A percentile compares a stretch with the other conserved stretches of the same genome.
These are phyloP conservation scores for Actenoides lindsayi DNA, from an alignment of 2,113 vertebrate genomes.

Conservation along the genomic window DNA sequence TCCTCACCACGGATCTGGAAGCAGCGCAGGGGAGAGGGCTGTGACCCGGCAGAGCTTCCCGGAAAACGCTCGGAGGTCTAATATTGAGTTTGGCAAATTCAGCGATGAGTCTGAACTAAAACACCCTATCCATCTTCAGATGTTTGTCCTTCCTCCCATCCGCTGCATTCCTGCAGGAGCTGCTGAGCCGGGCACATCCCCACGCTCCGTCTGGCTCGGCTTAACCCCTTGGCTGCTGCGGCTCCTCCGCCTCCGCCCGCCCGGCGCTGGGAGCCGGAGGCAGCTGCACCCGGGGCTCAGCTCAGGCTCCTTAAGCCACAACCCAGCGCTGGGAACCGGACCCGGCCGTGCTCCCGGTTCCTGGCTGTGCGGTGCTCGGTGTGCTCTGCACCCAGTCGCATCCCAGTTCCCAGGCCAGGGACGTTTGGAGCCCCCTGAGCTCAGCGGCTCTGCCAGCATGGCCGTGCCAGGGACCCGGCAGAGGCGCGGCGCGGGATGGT, in stretches of 20 bases:
- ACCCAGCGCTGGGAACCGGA: accelerated
- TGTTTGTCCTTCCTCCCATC: conserved; percentile 39
- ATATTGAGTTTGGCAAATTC: background rate
- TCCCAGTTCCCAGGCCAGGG: background rate
- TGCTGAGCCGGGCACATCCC: background rate
- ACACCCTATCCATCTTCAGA: background rate
- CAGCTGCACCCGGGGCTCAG: background rate
- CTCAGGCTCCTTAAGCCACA: background rate
- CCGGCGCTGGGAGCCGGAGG: accelerated
- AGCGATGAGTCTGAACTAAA: background rate
- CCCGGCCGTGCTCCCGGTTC: accelerated
- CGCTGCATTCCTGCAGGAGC: conserved; percentile 10
- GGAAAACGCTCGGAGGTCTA: background rate
- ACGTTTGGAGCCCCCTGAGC: background rate
- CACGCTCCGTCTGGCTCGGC: background rate
- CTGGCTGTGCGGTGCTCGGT: accelerated
- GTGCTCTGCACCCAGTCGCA: accelerated
- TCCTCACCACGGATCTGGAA: accelerated
- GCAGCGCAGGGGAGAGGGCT: accelerated
- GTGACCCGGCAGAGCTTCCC: background rate
- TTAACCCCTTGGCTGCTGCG: background rate
- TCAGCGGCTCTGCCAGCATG: accelerated
- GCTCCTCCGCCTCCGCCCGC: background rate
- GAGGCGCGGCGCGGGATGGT: accelerated
- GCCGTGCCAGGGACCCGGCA: accelerated